Base-by-base conservation (phyloP, 2,888 invertebrate genomes). In the Lamproptera curius region DNA sequence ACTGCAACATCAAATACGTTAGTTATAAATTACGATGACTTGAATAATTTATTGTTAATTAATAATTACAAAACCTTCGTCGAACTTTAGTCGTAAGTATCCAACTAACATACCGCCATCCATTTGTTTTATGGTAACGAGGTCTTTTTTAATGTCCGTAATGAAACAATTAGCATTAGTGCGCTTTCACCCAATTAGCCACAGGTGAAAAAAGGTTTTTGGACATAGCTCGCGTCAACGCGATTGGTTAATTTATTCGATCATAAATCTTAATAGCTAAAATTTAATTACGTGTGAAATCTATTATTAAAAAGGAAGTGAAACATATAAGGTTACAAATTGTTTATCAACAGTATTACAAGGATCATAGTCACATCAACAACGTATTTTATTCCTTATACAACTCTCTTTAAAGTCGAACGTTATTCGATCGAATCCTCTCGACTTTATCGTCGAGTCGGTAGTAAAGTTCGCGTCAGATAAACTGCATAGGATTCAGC, bases 131-230 rank as follows among this genome's bases (percentile, higher is more conserved):
- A 49, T 40, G 28, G 39, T 34, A 33, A 35, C 43, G 28, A 44
- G 47, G 40, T 43, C n/a, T n/a, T 31, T 20, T 33, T 39, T 31
- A 39, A n/a, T 16, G 28, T 16, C 40, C 36, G 44, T 44, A 43
- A 35, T 26, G 39, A 16, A 35, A 43, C 49, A 40, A 49, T 43
- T 49, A 40, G 38, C 47, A 26, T 42, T 42, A 26, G 34, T 34
- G 26, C 35, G 39, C 49, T 35, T 49, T 43, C 43, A 43, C 35
- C 38, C 35, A 20, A 44, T 49, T 43, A 49, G 49, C 35, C 37
- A 35, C 35, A 34, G 13, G 34, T 39, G n/a, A 20, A 42, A 40
- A 40, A 48, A 37, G 28, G n/a, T n/a, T 28, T 40, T 16, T 28
- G 16, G 26, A 48, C 41, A 31, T 46, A 26, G 15, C 36, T 41